Conservation (phyloP, 2,113 vertebrate species). For the Corvus hawaiiensis region DNA sequence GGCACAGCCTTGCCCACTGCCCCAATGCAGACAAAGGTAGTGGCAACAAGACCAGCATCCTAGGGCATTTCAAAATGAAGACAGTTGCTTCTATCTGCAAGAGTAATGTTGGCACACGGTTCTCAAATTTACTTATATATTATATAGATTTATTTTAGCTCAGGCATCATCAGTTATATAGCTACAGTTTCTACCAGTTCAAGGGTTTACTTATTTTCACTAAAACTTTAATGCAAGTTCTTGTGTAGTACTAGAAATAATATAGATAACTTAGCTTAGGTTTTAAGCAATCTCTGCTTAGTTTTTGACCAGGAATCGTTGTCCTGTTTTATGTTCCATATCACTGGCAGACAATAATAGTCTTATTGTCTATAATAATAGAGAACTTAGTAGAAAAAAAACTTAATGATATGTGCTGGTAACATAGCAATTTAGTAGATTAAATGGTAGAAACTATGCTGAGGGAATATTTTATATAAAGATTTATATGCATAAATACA, state of each 20-base stretch:
- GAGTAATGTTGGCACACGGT: neutral
- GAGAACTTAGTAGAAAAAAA: neutral
- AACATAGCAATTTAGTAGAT: neutral
- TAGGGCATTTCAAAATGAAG: neutral
- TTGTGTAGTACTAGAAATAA: neutral
- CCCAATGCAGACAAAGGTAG: accelerated
- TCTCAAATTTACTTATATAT: neutral
- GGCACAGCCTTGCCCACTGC: neutral
- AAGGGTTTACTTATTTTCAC: neutral
- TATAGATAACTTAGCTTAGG: neutral
- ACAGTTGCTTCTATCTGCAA: neutral
- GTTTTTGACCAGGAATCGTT: neutral
- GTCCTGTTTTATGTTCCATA: neutral
- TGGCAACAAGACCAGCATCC: neutral
- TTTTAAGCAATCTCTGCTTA: neutral
- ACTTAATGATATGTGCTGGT: neutral
- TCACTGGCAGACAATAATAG: neutral
- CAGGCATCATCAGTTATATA: neutral
- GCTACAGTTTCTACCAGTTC: neutral
- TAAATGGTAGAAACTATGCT: neutral
- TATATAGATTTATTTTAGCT: neutral
- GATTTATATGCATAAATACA: neutral
- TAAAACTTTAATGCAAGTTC: neutral
- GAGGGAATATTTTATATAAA: neutral
- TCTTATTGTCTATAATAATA: no score